Base-by-base conservation (phyloP, 2,888 invertebrate species). In the Formica aserva region DNA sequence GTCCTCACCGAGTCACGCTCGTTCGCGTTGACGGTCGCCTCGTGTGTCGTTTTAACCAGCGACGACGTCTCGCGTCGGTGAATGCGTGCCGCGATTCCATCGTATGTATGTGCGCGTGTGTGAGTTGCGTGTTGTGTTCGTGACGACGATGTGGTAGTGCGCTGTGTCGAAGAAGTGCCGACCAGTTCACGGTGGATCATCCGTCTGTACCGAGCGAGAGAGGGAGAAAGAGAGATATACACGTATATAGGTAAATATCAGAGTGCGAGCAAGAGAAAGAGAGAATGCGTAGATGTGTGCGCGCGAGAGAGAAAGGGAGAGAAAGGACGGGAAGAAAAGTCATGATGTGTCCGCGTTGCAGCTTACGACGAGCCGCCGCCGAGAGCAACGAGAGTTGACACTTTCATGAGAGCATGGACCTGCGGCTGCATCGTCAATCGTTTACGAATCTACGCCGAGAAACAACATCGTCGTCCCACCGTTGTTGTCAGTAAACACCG, bases 121-220 rank as follows among this genome's bases (percentile, higher is more conserved):
- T 82, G 87, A 35, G 32, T 35, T 35, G 32, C 6, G 26, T 63
- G 65, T 62, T n/a, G 80, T 88, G 52, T n/a, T n/a, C 84, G 84
- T 57, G 55, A 29, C n/a, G 26, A 29, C 52, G 48, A 69, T 62
- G 78, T 15, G 35, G 26, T 60, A 29, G 80, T 60, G 78, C 26
- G 45, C 60, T 80, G 87, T 80, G 86, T 85, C 87, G 74, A 85
- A 65, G 71, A 71, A 89, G 89, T 82, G 89, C 85, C 89, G 86
- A 86, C 83, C 71, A 87, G 87, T 82, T 86, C 88, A 88, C 88
- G 85, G 86, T 87, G 87, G 87, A 87, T 85, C 86, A 82, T 86
- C 65, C 71, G 77, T 57, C 72, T 76, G 66, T 48, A n/a, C 71
- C 78, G 71, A 71, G 71, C 60, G 60, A 71, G 41, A 22, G 32